A percentile compares a stretch with the other conserved stretches of the same genome.
Evolutionary conservation across 2,797 vertebrate genomes (phyloP).

Genomic region (Cynopterus sphinx): DNA sequence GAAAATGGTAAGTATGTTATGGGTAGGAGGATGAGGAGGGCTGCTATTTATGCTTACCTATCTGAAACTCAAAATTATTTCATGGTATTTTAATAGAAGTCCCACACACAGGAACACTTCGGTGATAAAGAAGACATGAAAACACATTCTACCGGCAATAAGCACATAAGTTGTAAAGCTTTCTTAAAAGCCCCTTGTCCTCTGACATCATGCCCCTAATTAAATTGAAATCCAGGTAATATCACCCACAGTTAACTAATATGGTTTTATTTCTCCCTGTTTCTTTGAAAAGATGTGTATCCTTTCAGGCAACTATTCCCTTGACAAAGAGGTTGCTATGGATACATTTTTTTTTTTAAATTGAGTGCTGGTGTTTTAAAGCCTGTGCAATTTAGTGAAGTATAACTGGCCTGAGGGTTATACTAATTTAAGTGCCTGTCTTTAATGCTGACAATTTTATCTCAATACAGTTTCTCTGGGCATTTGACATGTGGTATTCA

Average conservation of each 20-base stretch:
- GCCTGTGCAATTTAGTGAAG: slow-evolving; percentile 71
- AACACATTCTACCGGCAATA: slow-evolving; percentile 30
- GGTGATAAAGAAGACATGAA: neutral
- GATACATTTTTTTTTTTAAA: slow-evolving; percentile 73
- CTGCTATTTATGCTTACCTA: neutral
- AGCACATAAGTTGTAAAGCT: neutral
- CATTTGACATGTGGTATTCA: slow-evolving; percentile 55
- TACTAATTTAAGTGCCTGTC: slow-evolving; percentile 64
- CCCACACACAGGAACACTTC: neutral
- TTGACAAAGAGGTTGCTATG: slow-evolving; percentile 82
- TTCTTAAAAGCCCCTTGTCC: slow-evolving; percentile 34
- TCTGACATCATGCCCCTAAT: slow-evolving; percentile 9
- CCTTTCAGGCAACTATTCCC: slow-evolving; percentile 74
- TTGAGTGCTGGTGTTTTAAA: slow-evolving; percentile 72
- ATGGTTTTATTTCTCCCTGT: slow-evolving; percentile 8
- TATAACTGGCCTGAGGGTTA: slow-evolving; percentile 46
- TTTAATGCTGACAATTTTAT: slow-evolving; percentile 71
- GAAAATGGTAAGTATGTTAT: neutral
- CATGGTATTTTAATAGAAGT: neutral
- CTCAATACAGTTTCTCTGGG: slow-evolving; percentile 61
- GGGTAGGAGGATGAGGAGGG: neutral
- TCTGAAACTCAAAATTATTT: slow-evolving; percentile 22
- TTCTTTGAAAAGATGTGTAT: slow-evolving; percentile 65
- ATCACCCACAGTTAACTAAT: slow-evolving; percentile 36
- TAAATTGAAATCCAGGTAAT: slow-evolving; percentile 40